Evolutionary conservation across 2,797 vertebrate genomes (phyloP), one percentile per base, ranked within the genome.

Genomic region (Dendrocincla fuliginosa): DNA sequence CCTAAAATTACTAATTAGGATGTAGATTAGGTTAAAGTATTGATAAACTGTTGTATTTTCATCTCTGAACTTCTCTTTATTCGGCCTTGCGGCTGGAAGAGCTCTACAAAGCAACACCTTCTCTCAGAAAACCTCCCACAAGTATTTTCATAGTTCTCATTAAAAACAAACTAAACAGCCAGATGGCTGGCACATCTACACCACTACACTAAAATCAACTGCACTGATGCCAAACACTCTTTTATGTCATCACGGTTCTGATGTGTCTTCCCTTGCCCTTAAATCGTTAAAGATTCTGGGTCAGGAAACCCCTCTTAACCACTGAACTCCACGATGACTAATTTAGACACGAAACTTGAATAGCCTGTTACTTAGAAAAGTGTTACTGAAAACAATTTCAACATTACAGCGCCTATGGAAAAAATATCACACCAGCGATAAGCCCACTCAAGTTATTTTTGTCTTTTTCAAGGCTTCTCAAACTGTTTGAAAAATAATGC

Each of bases 221-320:
- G 24, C 30, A 30, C 8, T n/a, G 32, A 56, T 60, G 56, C n/a
- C 44, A 63, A 81, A 59, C 12, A 60, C 20, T 28, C 55, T 76
- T 57, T 37, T 37, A 5, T 44, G 28, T 61, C 65, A 86, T 37
- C 50, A 46, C 25, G 87, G 42, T 65, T 9, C 55, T 59, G 53
- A 14, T 16, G 11, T 16, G 18, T 74, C 74, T 89, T 87, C 37
- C 11, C 28, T 42, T 63, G 52, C 24, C 32, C 47, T 65, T 39
- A 70, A 53, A 84, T 24, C 6, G 1, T 59, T 44, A 50, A 23
- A 8, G 10, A 53, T 81, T 80, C 56, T 74, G 74, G 56, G 86
- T 90, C 75, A 91, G 78, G 84, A 89, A 95, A 83, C 57, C 60
- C 93, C 87, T 80, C 64, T 57, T 39, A 90, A 64, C 71, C 89